Percentiles rank a stretch among this genome's conserved stretches.
Evolutionary conservation across 2,888 invertebrate genomes (phyloP).

Genomic region (Chrysina gloriosa): DNA sequence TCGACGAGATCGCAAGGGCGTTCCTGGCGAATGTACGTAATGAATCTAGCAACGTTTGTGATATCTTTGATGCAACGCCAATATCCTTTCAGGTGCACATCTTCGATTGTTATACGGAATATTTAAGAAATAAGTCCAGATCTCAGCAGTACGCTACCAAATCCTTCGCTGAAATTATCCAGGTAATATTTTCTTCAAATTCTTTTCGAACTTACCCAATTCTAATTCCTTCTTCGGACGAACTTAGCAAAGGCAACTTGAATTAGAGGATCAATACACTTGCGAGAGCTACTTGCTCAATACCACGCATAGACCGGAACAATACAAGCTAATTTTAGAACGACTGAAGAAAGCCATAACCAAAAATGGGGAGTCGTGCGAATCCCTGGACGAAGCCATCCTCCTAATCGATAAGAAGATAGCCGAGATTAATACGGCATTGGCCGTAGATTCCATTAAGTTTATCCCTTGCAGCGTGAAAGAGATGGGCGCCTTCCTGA

Average conservation of each 20-base stretch:
- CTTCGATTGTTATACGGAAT: slow-evolving; percentile 28
- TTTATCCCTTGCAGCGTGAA: slow-evolving; percentile 57
- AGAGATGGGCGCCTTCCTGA: slow-evolving; percentile 57
- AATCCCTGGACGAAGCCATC: slow-evolving; percentile 51
- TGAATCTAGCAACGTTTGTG: not conserved
- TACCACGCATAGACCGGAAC: slow-evolving; percentile 59
- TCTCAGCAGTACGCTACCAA: slow-evolving; percentile 48
- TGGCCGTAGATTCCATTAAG: slow-evolving; percentile 60
- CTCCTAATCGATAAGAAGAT: slow-evolving; percentile 56
- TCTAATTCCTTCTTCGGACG: no score
- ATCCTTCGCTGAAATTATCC: slow-evolving; percentile 53
- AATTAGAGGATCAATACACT: slow-evolving; percentile 55
- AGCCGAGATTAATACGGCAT: slow-evolving; percentile 59
- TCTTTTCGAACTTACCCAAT: not conserved
- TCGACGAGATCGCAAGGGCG: slow-evolving; percentile 52
- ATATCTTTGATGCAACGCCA: not conserved
- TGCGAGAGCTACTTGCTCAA: slow-evolving; percentile 57
- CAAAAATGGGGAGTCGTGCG: slow-evolving; percentile 48
- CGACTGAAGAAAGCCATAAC: slow-evolving; percentile 41
- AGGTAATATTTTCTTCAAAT: slow-evolving; percentile 51
- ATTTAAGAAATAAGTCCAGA: slow-evolving; percentile 34
- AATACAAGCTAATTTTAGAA: slow-evolving; percentile 58
- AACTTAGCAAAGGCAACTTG: slow-evolving; percentile 65
- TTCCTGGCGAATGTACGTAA: slow-evolving; percentile 56
- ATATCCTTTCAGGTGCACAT: slow-evolving; percentile 27